These are phyloP conservation scores for Drosophila trapezifrons DNA, from an alignment of 1,140 invertebrate species.

Conservation along the genomic window DNA sequence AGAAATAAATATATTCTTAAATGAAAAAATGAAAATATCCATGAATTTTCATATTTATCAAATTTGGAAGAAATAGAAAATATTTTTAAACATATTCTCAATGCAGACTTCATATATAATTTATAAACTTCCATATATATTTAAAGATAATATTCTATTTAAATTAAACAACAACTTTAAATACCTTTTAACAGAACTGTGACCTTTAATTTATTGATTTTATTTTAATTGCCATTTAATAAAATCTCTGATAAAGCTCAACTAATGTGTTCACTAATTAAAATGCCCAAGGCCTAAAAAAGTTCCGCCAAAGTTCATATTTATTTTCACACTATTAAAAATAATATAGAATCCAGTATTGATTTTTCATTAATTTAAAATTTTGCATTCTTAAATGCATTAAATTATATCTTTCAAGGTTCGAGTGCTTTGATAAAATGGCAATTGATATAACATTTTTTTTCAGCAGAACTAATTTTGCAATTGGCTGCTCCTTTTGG, in stretches of 20 bases:
- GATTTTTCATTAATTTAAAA: conserved; percentile 2
- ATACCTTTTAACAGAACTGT: neutral
- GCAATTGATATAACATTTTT: conserved; percentile 20
- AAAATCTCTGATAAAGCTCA: neutral
- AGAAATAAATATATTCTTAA: neutral
- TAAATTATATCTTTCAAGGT: conserved; percentile 6
- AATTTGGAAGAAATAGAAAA: too few species aligned
- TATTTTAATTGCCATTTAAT: neutral
- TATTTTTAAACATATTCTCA: neutral
- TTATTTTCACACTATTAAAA: neutral
- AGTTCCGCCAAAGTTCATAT: neutral
- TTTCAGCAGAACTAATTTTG: conserved; percentile 9
- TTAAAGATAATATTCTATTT: neutral
- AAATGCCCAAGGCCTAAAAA: neutral
- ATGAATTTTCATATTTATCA: neutral
- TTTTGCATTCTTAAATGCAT: neutral
- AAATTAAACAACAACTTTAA: neutral
- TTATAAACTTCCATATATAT: neutral
- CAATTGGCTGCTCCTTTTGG: conserved; percentile 1
- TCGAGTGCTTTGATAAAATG: conserved; percentile 15
- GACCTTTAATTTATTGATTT: conserved; percentile 6
- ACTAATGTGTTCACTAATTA: conserved; percentile 2
- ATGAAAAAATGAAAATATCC: too few species aligned
- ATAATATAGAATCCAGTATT: neutral
- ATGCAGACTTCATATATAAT: neutral